These are phyloP conservation scores for Pentalonia nigronervosa DNA, from an alignment of 1,140 invertebrate species.

Conservation along the genomic window DNA sequence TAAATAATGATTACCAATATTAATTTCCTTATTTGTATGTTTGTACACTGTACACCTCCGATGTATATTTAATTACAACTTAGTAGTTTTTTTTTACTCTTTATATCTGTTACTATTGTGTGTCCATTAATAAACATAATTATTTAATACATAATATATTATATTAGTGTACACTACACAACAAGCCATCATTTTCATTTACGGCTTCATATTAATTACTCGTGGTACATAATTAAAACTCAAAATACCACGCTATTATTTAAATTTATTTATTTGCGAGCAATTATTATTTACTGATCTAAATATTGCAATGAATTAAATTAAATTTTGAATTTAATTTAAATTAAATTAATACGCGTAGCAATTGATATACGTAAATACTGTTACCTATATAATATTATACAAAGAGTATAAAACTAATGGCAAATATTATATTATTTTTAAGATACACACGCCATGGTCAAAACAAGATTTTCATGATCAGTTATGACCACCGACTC, in stretches of 20 bases:
- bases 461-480: background rate
- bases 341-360: background rate
- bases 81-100: background rate
- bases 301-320: background rate
- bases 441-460: background rate
- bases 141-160: constrained; percentile 3
- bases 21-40: constrained; percentile 8
- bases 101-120: background rate
- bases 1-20: background rate
- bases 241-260: background rate
- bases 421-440: background rate
- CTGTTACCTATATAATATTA: background rate
- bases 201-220: background rate
- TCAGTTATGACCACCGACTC: background rate
- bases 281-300: background rate
- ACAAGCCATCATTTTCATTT: background rate
- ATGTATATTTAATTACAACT: background rate
- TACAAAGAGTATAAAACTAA: background rate
- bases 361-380: background rate
- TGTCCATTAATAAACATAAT: constrained; percentile 8
- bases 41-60: background rate
- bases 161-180: background rate
- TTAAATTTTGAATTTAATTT: background rate
- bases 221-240: background rate
- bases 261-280: no score